A percentile compares a stretch with the other conserved stretches of the same genome.
phyloP scores from a whole-genome alignment of 2,888 invertebrate species.

The Troglohyphantes excavatus region DNA sequence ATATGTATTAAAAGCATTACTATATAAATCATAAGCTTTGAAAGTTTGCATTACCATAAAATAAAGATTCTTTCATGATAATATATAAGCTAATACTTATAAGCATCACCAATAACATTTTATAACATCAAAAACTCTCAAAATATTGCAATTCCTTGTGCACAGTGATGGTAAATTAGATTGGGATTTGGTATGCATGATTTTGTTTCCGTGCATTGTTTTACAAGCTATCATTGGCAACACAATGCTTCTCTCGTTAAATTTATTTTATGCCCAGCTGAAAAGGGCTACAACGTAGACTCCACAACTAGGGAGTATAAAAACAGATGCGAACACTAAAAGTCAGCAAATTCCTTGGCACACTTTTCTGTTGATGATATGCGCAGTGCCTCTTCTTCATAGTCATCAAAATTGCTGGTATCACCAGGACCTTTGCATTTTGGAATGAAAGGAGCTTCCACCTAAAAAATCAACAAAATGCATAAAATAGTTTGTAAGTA shows the following conservation, averaged over 20 bases:
- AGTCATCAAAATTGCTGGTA: conserved; percentile 99
- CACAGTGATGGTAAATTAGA: conserved; percentile 68
- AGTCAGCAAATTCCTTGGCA: conserved; percentile 99
- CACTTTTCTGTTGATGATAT: conserved; percentile 99
- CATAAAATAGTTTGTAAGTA: no score
- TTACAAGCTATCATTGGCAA: conserved; percentile 73
- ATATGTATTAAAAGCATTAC: conserved; percentile 57
- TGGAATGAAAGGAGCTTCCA: conserved; percentile 99
- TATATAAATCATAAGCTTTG: conserved; percentile 62
- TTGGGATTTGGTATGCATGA: conserved; percentile 60
- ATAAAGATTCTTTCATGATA: conserved; percentile 59
- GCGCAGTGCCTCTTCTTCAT: conserved; percentile 99
- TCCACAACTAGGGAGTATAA: conserved; percentile 69
- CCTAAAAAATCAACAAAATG: conserved; percentile 83
- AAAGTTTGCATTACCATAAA: conserved; percentile 51
- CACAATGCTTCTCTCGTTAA: conserved; percentile 72
- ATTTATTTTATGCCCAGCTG: conserved; percentile 77
- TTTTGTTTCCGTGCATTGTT: conserved; percentile 75
- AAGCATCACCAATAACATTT: conserved; percentile 48
- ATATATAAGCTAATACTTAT: conserved; percentile 58
- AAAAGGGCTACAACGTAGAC: conserved; percentile 78
- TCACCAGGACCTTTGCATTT: conserved; percentile 99
- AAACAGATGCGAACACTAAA: conserved; percentile 83
- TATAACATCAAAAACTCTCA: conserved; percentile 63
- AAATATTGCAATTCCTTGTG: conserved; percentile 70